Evolutionary conservation across 2,797 vertebrate genomes (phyloP), one percentile per base, ranked within the genome.

Genomic region (Ispidina picta): DNA sequence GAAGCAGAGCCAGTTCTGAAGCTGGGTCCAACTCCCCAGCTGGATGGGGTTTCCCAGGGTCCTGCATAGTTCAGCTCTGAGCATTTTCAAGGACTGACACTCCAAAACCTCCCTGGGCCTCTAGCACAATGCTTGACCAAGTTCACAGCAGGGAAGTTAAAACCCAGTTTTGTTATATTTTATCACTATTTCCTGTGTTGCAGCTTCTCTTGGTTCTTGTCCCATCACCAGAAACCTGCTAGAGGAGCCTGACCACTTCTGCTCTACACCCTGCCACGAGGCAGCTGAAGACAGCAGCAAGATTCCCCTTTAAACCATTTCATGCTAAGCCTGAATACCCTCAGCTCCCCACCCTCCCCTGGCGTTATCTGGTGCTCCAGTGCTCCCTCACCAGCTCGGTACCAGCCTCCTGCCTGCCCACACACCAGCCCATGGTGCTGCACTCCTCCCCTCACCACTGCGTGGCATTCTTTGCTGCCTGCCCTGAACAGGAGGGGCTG

Each of bases 391-490:
- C 10, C 59, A 86, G 7, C 63, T 77, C 72, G 39, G 26, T 8
- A 63, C 8, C 73, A 26, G 4, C 2, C 9, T 4, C 22, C 0
- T 39, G 21, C 2, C 0, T 21, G 9, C 15, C 33, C 2, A 1
- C 6, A 68, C 26, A 56, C 23, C 41, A 48, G 20, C 3, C n/a
- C 21, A 5, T 0, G 19, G 43, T 11, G 33, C 28, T 70, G 44
- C 44, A 60, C 5, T 64, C 66, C 19, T 28, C 21, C 41, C 7
- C 46, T 68, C 35, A 19, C 19, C 35, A 69, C 22, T 44, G 83
- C 18, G 37, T 0, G 7, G 22, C 13, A 35, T 26, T 70, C 70
- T 79, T 63, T 66, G 25, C 28, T 48, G 33, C 52, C n/a, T 58
- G 48, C 49, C 63, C 83, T 55, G 23, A 70, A 39, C n/a, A 46